These are phyloP conservation scores for Eilema depressum DNA, from an alignment of 2,888 invertebrate genomes.

Conservation along the genomic window DNA sequence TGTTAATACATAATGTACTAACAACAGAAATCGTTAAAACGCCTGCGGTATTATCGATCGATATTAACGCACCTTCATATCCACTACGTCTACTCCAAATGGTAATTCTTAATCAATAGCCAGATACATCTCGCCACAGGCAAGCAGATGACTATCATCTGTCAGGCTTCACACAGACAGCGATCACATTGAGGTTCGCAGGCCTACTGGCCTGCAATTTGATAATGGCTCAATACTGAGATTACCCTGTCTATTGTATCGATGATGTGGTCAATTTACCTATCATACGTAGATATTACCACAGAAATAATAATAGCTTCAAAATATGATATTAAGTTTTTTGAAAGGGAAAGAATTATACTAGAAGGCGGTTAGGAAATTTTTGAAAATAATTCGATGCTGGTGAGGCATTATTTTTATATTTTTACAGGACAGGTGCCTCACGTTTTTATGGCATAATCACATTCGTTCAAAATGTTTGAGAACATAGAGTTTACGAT, in stretches of 20 bases:
- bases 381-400: too few species aligned
- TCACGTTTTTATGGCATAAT: too few species aligned
- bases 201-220: conserved; percentile 65
- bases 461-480: too few species aligned
- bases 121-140: conserved; percentile 36
- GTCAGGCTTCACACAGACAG: conserved; percentile 72
- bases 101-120: conserved; percentile 27
- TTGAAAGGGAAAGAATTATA: too few species aligned
- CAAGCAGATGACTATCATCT: conserved; percentile 61
- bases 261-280: conserved; percentile 4
- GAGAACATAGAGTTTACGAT: neutral
- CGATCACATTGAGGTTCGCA: conserved; percentile 73
- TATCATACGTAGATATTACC: neutral
- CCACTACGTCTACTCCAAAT: neutral
- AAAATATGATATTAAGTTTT: too few species aligned
- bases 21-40: too few species aligned
- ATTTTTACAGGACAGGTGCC: too few species aligned
- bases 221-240: conserved; percentile 53
- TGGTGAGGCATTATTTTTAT: too few species aligned
- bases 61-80: neutral
- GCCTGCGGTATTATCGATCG: too few species aligned
- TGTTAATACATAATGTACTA: too few species aligned
- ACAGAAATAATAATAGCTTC: neutral
- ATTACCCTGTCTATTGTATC: conserved; percentile 18
- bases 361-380: too few species aligned